Percentiles rank a stretch among this genome's conserved stretches.
Conservation (phyloP, 2,113 vertebrate genomes). For the Madoqua kirkii region DNA sequence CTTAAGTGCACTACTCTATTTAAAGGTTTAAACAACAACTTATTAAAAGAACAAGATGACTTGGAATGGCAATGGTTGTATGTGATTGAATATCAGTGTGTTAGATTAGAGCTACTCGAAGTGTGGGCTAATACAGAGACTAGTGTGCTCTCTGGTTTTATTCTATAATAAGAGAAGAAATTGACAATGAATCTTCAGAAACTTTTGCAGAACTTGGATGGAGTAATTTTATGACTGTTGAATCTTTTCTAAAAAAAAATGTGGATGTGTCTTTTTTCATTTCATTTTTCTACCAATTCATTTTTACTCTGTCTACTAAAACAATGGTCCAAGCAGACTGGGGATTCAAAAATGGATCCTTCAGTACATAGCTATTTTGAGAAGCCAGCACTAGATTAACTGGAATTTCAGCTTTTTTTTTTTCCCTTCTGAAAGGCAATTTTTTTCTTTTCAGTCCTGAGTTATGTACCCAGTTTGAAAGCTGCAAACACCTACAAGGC, state of each 20-base stretch:
- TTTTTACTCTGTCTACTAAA: not conserved
- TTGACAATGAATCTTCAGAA: not conserved
- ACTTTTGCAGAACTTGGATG: not conserved
- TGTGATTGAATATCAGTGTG: not conserved
- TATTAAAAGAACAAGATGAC: not conserved
- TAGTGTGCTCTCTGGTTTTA: not conserved
- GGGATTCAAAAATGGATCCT: not conserved
- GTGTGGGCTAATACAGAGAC: not conserved
- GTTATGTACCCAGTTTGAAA: not conserved
- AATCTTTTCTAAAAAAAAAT: not conserved
- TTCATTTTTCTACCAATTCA: not conserved
- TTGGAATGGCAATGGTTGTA: not conserved
- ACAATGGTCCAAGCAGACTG: not conserved
- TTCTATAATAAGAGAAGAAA: not conserved
- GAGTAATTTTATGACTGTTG: not conserved
- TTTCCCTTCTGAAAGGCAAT: not conserved
- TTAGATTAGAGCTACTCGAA: not conserved
- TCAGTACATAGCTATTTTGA: not conserved
- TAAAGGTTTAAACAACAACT: not conserved
- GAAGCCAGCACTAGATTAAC: not conserved
- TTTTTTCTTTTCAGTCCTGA: not conserved
- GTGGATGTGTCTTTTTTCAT: not conserved
- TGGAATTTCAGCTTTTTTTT: not conserved
- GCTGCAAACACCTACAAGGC: not conserved
- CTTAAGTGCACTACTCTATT: not conserved